Percentiles rank a stretch among this genome's conserved stretches.
These are phyloP conservation scores for Cynoglossus semilaevis DNA, from an alignment of 2,113 vertebrate species.

Conservation along the genomic window DNA sequence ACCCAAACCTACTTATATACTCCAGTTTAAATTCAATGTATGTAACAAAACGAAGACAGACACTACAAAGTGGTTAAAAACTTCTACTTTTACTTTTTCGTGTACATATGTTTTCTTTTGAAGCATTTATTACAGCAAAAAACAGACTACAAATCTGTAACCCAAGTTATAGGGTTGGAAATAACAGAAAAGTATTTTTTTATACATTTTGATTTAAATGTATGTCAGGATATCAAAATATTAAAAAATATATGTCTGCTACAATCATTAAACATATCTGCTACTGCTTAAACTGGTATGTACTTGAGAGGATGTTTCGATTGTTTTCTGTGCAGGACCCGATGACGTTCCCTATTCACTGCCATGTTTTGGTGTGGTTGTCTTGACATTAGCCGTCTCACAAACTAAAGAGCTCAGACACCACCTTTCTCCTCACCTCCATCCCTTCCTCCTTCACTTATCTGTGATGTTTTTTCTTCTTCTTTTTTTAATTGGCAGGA, in stretches of 20 bases:
- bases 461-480: slow-evolving; percentile 4
- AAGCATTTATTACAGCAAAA: slow-evolving; percentile 57
- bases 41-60: slow-evolving; percentile 47
- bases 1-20: slow-evolving; percentile 49
- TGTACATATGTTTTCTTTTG: slow-evolving; percentile 51
- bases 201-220: too few relatives aligned
- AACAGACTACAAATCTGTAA: slow-evolving; percentile 55
- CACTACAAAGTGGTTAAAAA: slow-evolving; percentile 70
- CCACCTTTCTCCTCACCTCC: neutral
- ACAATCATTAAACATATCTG: slow-evolving; percentile 44
- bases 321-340: slow-evolving; percentile 34
- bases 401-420: slow-evolving; percentile 27
- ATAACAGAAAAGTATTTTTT: too few relatives aligned
- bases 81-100: slow-evolving; percentile 72
- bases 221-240: slow-evolving; percentile 1
- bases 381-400: slow-evolving; percentile 32
- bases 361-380: slow-evolving; percentile 28
- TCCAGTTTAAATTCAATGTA: slow-evolving; percentile 27
- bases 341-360: slow-evolving; percentile 38
- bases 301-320: slow-evolving; percentile 46
- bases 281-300: slow-evolving; percentile 17
- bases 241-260: slow-evolving; percentile 10
- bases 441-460: neutral
- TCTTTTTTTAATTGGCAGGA: slow-evolving; percentile 60
- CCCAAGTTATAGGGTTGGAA: slow-evolving; percentile 39